Evolutionary conservation across 2,113 vertebrate genomes (phyloP).

Genomic region (Podarcis muralis): DNA sequence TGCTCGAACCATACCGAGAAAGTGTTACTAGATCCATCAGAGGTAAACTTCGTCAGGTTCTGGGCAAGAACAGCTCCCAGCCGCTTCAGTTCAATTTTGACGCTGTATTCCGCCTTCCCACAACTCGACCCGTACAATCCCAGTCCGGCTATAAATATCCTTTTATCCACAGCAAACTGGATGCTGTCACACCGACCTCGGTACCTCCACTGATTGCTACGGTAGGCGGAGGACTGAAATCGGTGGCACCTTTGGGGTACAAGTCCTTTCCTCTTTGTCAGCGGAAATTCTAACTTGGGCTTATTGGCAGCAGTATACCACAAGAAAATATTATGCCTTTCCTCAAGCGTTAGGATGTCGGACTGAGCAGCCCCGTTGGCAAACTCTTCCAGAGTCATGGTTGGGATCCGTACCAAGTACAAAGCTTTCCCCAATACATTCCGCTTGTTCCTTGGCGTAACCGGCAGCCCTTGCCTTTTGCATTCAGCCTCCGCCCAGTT

Average conservation of each 20-base stretch:
- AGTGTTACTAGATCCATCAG: conserved; percentile 92
- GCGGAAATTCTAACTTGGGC: conserved; percentile 88
- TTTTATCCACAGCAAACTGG: conserved; percentile 94
- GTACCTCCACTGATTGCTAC: conserved; percentile 99
- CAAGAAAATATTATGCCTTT: conserved; percentile 92
- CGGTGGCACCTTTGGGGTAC: conserved; percentile 89
- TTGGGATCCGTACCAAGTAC: conserved; percentile 90
- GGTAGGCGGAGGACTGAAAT: conserved; percentile 93
- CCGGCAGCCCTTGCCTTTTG: conserved; percentile 81
- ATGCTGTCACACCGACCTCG: conserved; percentile 97
- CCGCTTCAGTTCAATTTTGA: conserved; percentile 93
- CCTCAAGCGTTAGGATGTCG: conserved; percentile 92
- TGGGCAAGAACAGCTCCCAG: conserved; percentile 88
- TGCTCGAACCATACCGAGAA: conserved; percentile 96
- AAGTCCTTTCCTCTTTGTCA: conserved; percentile 84
- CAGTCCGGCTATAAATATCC: conserved; percentile 92
- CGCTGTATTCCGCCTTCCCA: conserved; percentile 89
- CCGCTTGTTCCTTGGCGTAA: conserved; percentile 82
- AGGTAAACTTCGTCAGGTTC: conserved; percentile 88
- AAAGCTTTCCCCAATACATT: conserved; percentile 87
- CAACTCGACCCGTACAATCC: conserved; percentile 95
- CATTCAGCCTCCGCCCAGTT: conserved; percentile 94
- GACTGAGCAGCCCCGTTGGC: conserved; percentile 93
- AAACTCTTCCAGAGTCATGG: conserved; percentile 95
- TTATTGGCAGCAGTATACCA: conserved; percentile 96